These are phyloP conservation scores for Epinephelus malabaricus DNA, from an alignment of 2,797 vertebrate genomes.

Conservation along the genomic window DNA sequence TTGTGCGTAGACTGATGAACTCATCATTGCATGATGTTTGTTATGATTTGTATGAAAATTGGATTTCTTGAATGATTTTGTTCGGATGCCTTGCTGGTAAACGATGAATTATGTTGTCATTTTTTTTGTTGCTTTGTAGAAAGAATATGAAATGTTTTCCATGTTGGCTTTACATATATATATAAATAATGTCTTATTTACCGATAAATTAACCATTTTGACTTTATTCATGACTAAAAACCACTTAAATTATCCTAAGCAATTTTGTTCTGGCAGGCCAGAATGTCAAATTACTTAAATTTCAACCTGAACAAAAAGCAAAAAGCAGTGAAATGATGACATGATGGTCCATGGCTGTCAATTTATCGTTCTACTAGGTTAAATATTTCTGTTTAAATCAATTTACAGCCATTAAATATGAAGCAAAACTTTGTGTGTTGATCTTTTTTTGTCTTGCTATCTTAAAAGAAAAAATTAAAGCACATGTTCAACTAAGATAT, in stretches of 20 bases:
- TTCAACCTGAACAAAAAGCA: slow-evolving; percentile 35
- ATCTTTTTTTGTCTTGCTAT: slow-evolving; percentile 24
- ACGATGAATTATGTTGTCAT: slow-evolving; percentile 26
- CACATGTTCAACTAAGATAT: not conserved
- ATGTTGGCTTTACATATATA: slow-evolving; percentile 31
- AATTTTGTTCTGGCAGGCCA: slow-evolving; percentile 83
- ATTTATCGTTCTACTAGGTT: slow-evolving; percentile 53
- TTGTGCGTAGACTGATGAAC: slow-evolving; percentile 60
- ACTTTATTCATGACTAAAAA: slow-evolving; percentile 39
- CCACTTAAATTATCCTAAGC: slow-evolving; percentile 29
- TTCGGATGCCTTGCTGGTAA: slow-evolving; percentile 48
- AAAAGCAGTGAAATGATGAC: slow-evolving; percentile 50
- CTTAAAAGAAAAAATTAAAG: not conserved
- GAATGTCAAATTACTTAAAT: slow-evolving; percentile 70
- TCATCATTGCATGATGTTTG: slow-evolving; percentile 78
- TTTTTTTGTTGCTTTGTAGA: slow-evolving; percentile 52
- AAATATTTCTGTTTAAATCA: slow-evolving; percentile 72
- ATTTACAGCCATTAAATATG: slow-evolving; percentile 81
- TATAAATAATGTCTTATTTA: slow-evolving; percentile 60
- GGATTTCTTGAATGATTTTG: slow-evolving; percentile 60
- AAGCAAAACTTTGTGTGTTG: slow-evolving; percentile 58
- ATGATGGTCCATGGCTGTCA: slow-evolving; percentile 55
- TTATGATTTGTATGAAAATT: slow-evolving; percentile 67
- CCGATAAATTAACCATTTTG: slow-evolving; percentile 45
- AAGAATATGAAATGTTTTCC: slow-evolving; percentile 39